Base-by-base conservation (phyloP, 2,888 invertebrate genomes). In the Cephus runcator region DNA sequence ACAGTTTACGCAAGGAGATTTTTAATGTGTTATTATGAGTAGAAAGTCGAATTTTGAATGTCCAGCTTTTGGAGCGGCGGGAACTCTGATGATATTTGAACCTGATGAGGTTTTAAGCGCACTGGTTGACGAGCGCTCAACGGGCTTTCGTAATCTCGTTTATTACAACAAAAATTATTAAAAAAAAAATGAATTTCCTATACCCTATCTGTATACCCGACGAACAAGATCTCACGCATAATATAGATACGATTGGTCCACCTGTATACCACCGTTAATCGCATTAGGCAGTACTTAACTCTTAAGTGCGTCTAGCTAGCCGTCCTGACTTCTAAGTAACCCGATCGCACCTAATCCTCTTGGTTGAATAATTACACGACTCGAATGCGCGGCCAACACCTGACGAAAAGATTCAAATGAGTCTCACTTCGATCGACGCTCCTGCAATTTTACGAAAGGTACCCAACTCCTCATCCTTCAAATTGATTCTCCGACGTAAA, bases 241-340 rank as follows among this genome's bases (percentile, higher is more conserved):
- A 71, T 31, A 40, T 36, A 71, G 56, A 15, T n/a, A 73, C 36
- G 74, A 56, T 56, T 56, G 56, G 56, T 56, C 56, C 77, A 77
- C 77, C 77, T 77, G 77, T 69, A 68, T 69, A 56, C 69, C 73
- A 73, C 77, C 73, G 77, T 77, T 77, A 77, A 77, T 77, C 77
- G 77, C 77, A 77, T 77, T 77, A 77, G 75, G 69, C 36, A 73
- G 77, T 75, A 75, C 75, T 77, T 77, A 77, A 77, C 73, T 75
- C 73, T 69, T 77, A 56, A 56, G 56, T 56, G 56, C 56, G 56
- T 23, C 23, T 23, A 56, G 9, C 56, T 9, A 23, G 56, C 23
- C 56, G 56, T 23, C 2, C 56, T 56, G 56, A 56, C 56, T 56
- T 23, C 23, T 9, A 56, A 56, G 56, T 56, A 56, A 56, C 56